A percentile compares a stretch with the other conserved stretches of the same genome.
phyloP scores from a whole-genome alignment of 2,888 invertebrate species.

The Molanna angustata region DNA sequence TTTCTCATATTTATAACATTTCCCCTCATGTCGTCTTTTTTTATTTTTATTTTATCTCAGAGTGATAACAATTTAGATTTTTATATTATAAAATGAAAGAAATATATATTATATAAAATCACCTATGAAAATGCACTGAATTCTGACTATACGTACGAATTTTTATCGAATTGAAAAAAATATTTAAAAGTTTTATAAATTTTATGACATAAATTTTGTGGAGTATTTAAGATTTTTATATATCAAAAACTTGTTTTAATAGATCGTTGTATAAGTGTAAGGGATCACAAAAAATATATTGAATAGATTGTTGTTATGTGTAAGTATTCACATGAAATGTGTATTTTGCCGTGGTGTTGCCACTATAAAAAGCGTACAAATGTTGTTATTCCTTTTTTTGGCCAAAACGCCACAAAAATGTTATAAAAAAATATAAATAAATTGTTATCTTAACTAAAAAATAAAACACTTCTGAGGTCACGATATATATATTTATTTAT shows the following conservation, averaged over 20 bases:
- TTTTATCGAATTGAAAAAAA: slow-evolving; percentile 11
- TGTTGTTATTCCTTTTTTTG: slow-evolving; percentile 22
- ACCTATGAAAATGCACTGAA: slow-evolving; percentile 28
- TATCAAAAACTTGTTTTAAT: slow-evolving; percentile 7
- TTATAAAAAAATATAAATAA: slow-evolving; percentile 15
- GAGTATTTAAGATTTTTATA: slow-evolving; percentile 23
- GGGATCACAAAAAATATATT: slow-evolving; percentile 3
- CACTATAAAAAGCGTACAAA: slow-evolving; percentile 31
- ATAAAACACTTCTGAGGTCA: slow-evolving; percentile 13
- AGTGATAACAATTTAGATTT: not conserved
- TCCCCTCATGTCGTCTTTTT: too few relatives aligned
- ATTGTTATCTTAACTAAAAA: slow-evolving; percentile 15
- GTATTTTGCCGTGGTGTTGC: slow-evolving; percentile 23
- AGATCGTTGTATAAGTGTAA: slow-evolving; percentile 7
- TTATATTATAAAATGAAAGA: too few relatives aligned
- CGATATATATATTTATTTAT: too few relatives aligned
- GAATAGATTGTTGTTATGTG: slow-evolving; percentile 13
- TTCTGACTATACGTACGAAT: slow-evolving; percentile 19
- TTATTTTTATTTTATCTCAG: not conserved
- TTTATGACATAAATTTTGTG: slow-evolving; percentile 32
- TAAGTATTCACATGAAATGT: slow-evolving; percentile 13
- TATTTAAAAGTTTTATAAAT: slow-evolving; percentile 20
- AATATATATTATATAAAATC: too few relatives aligned
- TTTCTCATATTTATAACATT: too few relatives aligned
- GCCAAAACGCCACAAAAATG: slow-evolving; percentile 21